Base-by-base conservation (phyloP, 2,113 vertebrate genomes). In the Pelmatolapia mariae region DNA sequence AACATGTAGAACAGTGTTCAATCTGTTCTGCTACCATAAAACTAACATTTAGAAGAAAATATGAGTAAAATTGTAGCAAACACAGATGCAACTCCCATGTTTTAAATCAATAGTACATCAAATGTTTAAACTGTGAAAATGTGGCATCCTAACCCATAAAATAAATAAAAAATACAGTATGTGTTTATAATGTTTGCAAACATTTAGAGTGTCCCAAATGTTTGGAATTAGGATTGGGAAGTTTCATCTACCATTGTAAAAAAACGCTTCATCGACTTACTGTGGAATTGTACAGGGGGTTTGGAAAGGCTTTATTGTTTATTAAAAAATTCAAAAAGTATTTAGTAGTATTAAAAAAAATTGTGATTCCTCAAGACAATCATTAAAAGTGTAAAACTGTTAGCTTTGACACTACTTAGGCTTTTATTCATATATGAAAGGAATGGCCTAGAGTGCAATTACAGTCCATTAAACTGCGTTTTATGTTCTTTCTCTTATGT, bases 231-330 rank as follows among this genome's bases (percentile, higher is more conserved):
- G 22, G 22, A 1, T 71, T 45, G 66, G 33, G 10, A 66, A 22
- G 61, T 66, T 22, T 66, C 33, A 68, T 12, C 61, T 66, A 8
- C 33, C 10, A 66, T 3, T 66, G 10, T 38, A 66, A 5, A 66
- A 1, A 38, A 13, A 0, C 16, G 1, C 16, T 8, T 66, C 33
- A 1, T 38, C 0, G 0, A 38, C 19, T 38, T 38, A 38, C 33
- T 66, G 33, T 22, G 61, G 61, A 66, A 66, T 66, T 66, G 61
- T 22, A 38, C 2, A 22, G 19, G 10, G 33, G 33, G 1, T 22
- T 38, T 13, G 7, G 10, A 66, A 66, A 38, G 33, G 33, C 2
- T 38, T 38, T 68, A 38, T 68, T 68, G 19, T 13, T 68, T 38
- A 68, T 22, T 68, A 8, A 68, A 66, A 63, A 8, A 38, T 8